Conservation (phyloP, 2,113 vertebrate genomes). For the Notothenia coriiceps region DNA sequence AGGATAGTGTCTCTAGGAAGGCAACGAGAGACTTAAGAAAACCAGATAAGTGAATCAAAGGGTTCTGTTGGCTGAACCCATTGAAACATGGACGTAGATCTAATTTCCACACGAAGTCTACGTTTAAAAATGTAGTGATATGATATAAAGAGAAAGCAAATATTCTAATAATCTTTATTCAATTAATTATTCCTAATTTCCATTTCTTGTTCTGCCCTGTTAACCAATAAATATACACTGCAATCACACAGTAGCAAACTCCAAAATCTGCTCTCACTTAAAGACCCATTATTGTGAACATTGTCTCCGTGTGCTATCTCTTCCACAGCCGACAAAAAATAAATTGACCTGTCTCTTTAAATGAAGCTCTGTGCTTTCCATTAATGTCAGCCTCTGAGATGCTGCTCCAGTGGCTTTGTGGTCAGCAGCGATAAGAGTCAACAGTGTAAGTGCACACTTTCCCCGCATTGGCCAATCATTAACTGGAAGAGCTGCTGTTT, state of each 20-base stretch:
- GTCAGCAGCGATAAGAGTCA: constrained; percentile 83
- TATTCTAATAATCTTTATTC: constrained; percentile 1
- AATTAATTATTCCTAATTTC: neutral
- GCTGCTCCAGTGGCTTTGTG: constrained; percentile 75
- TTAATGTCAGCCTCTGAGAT: constrained; percentile 79
- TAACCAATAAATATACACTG: constrained; percentile 14
- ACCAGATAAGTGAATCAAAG: constrained; percentile 42
- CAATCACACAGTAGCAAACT: constrained; percentile 13
- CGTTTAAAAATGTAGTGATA: too few species aligned
- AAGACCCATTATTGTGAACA: constrained; percentile 46
- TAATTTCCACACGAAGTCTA: too few species aligned
- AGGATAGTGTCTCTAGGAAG: constrained; percentile 78
- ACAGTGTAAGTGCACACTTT: constrained; percentile 79
- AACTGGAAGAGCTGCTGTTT: constrained; percentile 75
- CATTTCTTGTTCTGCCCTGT: constrained; percentile 18
- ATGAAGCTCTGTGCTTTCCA: constrained; percentile 63
- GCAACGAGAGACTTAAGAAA: constrained; percentile 56
- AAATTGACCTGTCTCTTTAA: constrained; percentile 78
- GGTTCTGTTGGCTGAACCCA: neutral
- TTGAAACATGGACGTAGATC: neutral
- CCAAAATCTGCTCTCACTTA: constrained; percentile 60
- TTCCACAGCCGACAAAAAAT: constrained; percentile 52
- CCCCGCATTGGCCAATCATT: constrained; percentile 82
- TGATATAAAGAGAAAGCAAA: neutral
- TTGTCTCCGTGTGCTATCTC: constrained; percentile 41